Conservation (phyloP, 2,113 vertebrate species). For the Salvelinus namaycush region DNA sequence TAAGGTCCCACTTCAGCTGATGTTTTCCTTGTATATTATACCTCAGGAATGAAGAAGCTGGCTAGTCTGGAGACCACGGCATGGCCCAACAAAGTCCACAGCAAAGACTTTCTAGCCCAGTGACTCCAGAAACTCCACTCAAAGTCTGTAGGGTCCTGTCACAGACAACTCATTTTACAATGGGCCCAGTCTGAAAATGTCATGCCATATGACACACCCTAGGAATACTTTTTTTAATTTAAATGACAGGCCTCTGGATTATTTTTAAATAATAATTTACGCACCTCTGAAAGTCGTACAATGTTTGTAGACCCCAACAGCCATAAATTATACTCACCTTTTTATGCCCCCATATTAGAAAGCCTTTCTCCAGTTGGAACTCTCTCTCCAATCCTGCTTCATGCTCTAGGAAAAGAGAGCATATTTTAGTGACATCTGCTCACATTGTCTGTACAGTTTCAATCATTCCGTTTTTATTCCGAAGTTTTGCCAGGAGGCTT, state of each 20-base stretch:
- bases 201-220: too few relatives aligned
- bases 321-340: slow-evolving; percentile 75
- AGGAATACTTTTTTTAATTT: too few relatives aligned
- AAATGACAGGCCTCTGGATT: too few relatives aligned
- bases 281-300: too few relatives aligned
- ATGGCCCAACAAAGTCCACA: slow-evolving; percentile 87
- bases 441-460: too few relatives aligned
- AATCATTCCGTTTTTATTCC: too few relatives aligned
- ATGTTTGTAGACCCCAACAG: not conserved
- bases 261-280: too few relatives aligned
- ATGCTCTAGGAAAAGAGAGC: slow-evolving; percentile 74
- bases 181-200: too few relatives aligned
- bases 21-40: slow-evolving; percentile 47
- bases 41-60: slow-evolving; percentile 75
- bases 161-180: slow-evolving; percentile 13
- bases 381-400: slow-evolving; percentile 82
- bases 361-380: slow-evolving; percentile 81
- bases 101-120: slow-evolving; percentile 82
- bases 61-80: slow-evolving; percentile 78
- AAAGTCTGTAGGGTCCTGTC: slow-evolving; percentile 89
- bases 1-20: too few relatives aligned
- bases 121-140: slow-evolving; percentile 97
- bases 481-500: too few relatives aligned
- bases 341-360: slow-evolving; percentile 76
- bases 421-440: too few relatives aligned